Conservation (phyloP, 1,140 invertebrate genomes). For the Euura saliciscinereae region DNA sequence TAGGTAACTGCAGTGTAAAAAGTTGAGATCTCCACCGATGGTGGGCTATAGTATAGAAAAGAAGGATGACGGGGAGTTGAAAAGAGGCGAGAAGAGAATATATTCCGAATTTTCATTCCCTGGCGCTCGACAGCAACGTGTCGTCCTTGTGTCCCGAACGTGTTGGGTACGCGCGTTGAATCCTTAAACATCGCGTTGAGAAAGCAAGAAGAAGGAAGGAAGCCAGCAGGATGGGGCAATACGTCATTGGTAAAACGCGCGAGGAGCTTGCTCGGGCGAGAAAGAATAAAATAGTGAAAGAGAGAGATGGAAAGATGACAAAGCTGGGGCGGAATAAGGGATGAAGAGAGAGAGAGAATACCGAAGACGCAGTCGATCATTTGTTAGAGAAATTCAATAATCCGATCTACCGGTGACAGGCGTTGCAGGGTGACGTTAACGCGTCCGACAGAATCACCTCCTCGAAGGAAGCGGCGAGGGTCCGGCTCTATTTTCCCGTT, state of each 20-base stretch:
- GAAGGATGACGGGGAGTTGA: too few species aligned
- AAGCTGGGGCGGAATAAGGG: slow-evolving; percentile 20
- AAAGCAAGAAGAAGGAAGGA: not conserved
- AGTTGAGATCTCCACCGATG: too few species aligned
- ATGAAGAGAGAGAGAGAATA: slow-evolving; percentile 17
- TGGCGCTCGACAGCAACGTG: not conserved
- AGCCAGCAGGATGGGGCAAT: slow-evolving; percentile 25
- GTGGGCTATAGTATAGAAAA: too few species aligned
- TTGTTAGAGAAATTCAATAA: slow-evolving; percentile 52
- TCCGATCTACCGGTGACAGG: slow-evolving; percentile 42
- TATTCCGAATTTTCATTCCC: not conserved
- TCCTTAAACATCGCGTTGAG: not conserved
- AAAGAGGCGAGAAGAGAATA: not conserved
- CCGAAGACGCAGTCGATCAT: slow-evolving; percentile 38
- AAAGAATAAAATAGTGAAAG: slow-evolving; percentile 13
- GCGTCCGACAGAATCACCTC: slow-evolving; percentile 17
- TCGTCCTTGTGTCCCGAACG: not conserved
- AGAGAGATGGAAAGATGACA: slow-evolving; percentile 14
- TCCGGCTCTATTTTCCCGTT: slow-evolving; percentile 31
- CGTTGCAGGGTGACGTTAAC: slow-evolving; percentile 22
- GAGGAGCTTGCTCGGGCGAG: slow-evolving; percentile 12
- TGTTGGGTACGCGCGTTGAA: not conserved
- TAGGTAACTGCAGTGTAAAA: too few species aligned
- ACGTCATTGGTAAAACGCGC: slow-evolving; percentile 39
- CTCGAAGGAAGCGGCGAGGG: slow-evolving; percentile 9